A percentile compares a stretch with the other conserved stretches of the same genome.
Evolutionary conservation across 2,888 invertebrate genomes (phyloP).

Genomic region (Amphiduros pacificus): DNA sequence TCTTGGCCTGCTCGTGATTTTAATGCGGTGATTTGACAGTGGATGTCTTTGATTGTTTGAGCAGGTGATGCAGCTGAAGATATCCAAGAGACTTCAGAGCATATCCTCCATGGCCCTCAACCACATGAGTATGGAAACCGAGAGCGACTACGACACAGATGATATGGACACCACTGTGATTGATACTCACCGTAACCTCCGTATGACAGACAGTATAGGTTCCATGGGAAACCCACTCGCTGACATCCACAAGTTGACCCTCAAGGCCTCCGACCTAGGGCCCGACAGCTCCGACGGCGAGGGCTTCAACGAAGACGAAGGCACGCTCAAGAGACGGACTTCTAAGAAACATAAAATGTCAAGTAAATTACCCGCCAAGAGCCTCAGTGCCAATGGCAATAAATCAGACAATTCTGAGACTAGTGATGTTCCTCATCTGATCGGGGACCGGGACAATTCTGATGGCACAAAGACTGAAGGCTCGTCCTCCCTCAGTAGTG

Average conservation of each 20-base stretch:
- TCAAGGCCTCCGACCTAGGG: neutral
- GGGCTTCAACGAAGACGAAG: too few species aligned
- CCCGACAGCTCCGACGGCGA: conserved; percentile 3
- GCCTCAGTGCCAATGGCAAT: too few species aligned
- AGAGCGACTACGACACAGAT: conserved; percentile 28
- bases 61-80: conserved; percentile 54
- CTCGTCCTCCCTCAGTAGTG: too few species aligned
- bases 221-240: neutral
- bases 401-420: too few species aligned
- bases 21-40: neutral
- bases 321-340: too few species aligned
- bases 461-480: too few species aligned
- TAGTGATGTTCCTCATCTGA: too few species aligned
- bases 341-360: too few species aligned
- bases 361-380: too few species aligned
- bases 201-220: conserved; percentile 9
- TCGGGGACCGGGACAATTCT: too few species aligned
- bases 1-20: too few species aligned
- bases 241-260: neutral
- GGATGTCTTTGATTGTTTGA: conserved; percentile 3
- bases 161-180: conserved; percentile 24
- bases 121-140: conserved; percentile 22
- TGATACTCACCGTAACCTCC: conserved; percentile 3
- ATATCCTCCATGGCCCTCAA: conserved; percentile 24
- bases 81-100: conserved; percentile 31